phyloP scores from a whole-genome alignment of 2,113 vertebrate genomes.

The Chrysochloris asiatica region DNA sequence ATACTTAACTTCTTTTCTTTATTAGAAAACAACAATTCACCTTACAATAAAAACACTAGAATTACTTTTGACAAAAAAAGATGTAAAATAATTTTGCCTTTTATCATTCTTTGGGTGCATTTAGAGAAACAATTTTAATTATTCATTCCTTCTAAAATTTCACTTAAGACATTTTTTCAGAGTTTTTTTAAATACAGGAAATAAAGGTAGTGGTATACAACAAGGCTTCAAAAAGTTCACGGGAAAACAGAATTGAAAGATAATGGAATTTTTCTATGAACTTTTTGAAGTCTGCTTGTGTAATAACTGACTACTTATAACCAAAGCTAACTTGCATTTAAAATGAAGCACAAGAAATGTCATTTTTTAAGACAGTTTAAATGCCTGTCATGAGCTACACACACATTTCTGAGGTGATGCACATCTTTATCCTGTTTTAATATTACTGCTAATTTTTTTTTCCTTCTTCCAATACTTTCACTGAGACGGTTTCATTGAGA shows the following conservation, averaged over 20 bases:
- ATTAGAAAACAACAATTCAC: neutral
- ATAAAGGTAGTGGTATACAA: neutral
- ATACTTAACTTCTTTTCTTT: neutral
- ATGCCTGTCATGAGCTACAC: neutral
- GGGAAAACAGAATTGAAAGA: too few relatives aligned
- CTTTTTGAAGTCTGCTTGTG: too few relatives aligned
- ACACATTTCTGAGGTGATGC: neutral
- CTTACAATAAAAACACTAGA: conserved; percentile 14
- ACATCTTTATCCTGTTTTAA: neutral
- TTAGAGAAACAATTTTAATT: neutral
- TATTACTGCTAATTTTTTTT: neutral
- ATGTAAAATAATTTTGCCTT: neutral
- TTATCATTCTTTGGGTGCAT: neutral
- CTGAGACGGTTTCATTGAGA: neutral
- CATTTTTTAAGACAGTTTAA: conserved; percentile 29
- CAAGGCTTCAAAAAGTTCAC: too few relatives aligned
- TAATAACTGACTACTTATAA: neutral
- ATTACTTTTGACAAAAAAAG: conserved; percentile 4
- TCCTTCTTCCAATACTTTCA: neutral
- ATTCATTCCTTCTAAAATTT: conserved; percentile 1
- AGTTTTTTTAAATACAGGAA: conserved; percentile 40
- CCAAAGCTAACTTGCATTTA: neutral
- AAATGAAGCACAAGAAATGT: neutral
- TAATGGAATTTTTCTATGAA: too few relatives aligned
- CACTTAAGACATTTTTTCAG: neutral